Evolutionary conservation across 2,888 invertebrate genomes (phyloP).

Genomic region (Stenodera caucasica): DNA sequence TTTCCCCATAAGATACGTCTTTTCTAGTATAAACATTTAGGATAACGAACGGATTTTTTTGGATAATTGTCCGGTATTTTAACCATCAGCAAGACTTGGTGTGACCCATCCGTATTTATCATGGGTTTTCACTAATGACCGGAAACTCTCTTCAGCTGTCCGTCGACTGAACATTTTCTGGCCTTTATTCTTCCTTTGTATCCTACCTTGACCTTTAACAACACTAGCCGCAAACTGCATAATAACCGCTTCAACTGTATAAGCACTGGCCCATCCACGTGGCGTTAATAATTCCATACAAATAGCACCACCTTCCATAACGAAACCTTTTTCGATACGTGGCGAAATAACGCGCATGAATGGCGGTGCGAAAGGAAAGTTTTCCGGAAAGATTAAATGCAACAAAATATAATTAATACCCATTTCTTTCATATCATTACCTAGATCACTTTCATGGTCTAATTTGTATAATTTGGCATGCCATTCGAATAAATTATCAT

Average conservation of each 20-base stretch:
- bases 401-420: slow-evolving; percentile 74
- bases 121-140: slow-evolving; percentile 84
- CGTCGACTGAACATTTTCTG: slow-evolving; percentile 77
- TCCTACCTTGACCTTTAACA: slow-evolving; percentile 84
- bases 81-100: slow-evolving; percentile 83
- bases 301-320: slow-evolving; percentile 89
- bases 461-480: slow-evolving; percentile 79
- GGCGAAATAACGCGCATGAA: slow-evolving; percentile 71
- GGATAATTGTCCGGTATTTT: slow-evolving; percentile 47
- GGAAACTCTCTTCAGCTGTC: slow-evolving; percentile 86
- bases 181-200: slow-evolving; percentile 76
- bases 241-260: slow-evolving; percentile 84
- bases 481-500: slow-evolving; percentile 88
- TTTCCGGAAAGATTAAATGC: slow-evolving; percentile 82
- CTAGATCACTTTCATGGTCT: slow-evolving; percentile 81
- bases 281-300: slow-evolving; percentile 88
- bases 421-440: slow-evolving; percentile 78
- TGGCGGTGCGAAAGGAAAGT: slow-evolving; percentile 87
- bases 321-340: slow-evolving; percentile 73
- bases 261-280: slow-evolving; percentile 85
- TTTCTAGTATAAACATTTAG: slow-evolving; percentile 9
- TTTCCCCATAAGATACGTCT: slow-evolving; percentile 25
- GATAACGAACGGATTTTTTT: slow-evolving; percentile 3
- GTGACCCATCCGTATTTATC: slow-evolving; percentile 93
- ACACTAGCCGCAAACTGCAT: slow-evolving; percentile 89